Evolutionary conservation across 2,888 invertebrate genomes (phyloP), one percentile per base, ranked within the genome.

Genomic region (Hyles lineata): DNA sequence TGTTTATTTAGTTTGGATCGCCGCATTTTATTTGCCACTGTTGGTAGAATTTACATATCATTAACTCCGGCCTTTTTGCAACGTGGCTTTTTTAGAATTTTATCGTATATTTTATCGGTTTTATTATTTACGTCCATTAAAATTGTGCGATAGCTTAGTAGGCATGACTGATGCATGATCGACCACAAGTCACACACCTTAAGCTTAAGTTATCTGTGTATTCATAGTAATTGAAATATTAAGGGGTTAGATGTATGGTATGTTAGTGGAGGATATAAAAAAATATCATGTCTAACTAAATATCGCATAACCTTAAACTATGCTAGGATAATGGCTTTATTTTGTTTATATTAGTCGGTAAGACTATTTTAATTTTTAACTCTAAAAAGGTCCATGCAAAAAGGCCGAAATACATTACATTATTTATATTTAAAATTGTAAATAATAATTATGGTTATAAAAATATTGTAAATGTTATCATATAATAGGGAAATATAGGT

Each of bases 41-140:
- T 67, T 63, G 32, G 23, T 67, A 50, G 67, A 67, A 67, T 67
- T 67, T 43, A 67, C 67, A 67, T 67, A 67, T 67, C 67, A 67
- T 67, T 67, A 67, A 43, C 25, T 23, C 21, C 43, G 23, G 32
- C 63, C 43, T 25, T 50, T 67, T 67, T 25, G 67, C 43, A 67
- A 43, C 7, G 67, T 7, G 7, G 23, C 21, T 9, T 63, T 35
- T 43, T 15, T 43, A 29, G n/a, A 15, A 32, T 62, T 62, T 50
- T 23, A 50, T 17, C 3, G 21, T 43, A 35, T 15, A 6, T 23
- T 17, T 23, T 23, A 21, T 29, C 25, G 29, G 5, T 23, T 61
- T 25, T 29, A 29, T 61, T 25, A 25, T 61, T 29, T 55, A n/a
- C 43, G 15, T 43, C 2, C 11, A 15, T 43, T 43, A 11, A 43